phyloP scores from a whole-genome alignment of 2,113 vertebrate species.

The Syrmaticus mikado region DNA sequence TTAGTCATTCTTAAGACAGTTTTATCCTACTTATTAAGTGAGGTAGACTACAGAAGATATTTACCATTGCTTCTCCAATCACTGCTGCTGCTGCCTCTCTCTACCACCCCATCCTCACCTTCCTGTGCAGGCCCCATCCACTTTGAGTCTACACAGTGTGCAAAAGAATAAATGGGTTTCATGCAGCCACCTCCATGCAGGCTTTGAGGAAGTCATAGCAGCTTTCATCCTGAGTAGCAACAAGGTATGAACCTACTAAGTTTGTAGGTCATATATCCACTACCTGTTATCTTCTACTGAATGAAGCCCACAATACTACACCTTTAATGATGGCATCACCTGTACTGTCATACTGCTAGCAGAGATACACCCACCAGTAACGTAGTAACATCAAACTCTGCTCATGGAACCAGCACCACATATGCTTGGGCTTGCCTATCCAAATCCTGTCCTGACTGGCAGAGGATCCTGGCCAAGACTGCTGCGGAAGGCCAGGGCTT shows the following conservation, averaged over 20 bases:
- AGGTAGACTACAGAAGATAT: neutral
- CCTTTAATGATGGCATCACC: neutral
- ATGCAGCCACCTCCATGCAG: neutral
- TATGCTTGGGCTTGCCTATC: accelerated
- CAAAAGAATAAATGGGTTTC: neutral
- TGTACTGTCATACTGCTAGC: neutral
- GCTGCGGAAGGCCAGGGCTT: neutral
- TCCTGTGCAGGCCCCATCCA: neutral
- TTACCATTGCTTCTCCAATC: neutral
- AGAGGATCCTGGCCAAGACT: neutral
- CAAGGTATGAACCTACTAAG: neutral
- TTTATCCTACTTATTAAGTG: neutral
- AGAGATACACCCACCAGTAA: neutral
- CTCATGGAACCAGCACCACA: neutral
- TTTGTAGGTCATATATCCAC: accelerated
- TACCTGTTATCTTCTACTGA: too few relatives aligned
- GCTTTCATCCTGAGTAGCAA: neutral
- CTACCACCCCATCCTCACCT: neutral
- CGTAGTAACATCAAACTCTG: accelerated
- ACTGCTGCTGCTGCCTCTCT: neutral
- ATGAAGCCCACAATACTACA: accelerated
- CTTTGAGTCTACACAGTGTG: accelerated
- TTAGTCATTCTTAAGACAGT: neutral
- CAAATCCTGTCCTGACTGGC: neutral
- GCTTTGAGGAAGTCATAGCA: neutral